Evolutionary conservation across 2,797 vertebrate genomes (phyloP), one percentile per base, ranked within the genome.

Genomic region (Trematomus bernacchii): DNA sequence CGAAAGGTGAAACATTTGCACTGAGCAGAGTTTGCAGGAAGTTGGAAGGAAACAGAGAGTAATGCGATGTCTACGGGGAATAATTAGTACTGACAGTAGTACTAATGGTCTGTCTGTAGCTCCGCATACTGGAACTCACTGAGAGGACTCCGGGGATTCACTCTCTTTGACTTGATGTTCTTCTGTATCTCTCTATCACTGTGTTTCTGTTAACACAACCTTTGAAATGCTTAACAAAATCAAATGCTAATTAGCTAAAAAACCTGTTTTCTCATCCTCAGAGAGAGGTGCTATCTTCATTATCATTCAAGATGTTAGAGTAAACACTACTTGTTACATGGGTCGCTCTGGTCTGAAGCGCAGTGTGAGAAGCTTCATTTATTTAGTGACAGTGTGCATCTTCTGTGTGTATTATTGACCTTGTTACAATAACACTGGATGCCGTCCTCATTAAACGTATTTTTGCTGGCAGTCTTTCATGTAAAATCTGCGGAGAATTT

Each of bases 71-170:
- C 87, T 71, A 60, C 8, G 7, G 90, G 85, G 89, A 86, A 65
- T 89, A 84, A 90, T 92, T 92, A 90, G 65, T 13, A 40, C 55
- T 85, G 86, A 89, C 89, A 87, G 85, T 84, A n/a, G 77, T 85
- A 85, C 89, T 90, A 90, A 90, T 88, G 84, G 79, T 84, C 81
- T 73, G 84, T 87, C 86, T 91, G 82, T 84, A 76, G 74, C 42
- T 52, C 65, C 5, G 66, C 75, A 79, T 80, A 86, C 83, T 77
- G 79, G 71, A 90, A 89, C 84, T 78, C 77, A 68, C 63, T 18
- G 77, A 77, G 47, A 71, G 40, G 80, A 76, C 80, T 86, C 81
- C 14, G 40, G 82, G 72, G 81, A 77, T 76, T 73, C n/a, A 65
- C 54, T 69, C 62, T 10, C 50, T 63, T 19, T 43, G 42, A n/a